Evolutionary conservation across 2,113 vertebrate genomes (phyloP).

Genomic region (Rissa tridactyla): DNA sequence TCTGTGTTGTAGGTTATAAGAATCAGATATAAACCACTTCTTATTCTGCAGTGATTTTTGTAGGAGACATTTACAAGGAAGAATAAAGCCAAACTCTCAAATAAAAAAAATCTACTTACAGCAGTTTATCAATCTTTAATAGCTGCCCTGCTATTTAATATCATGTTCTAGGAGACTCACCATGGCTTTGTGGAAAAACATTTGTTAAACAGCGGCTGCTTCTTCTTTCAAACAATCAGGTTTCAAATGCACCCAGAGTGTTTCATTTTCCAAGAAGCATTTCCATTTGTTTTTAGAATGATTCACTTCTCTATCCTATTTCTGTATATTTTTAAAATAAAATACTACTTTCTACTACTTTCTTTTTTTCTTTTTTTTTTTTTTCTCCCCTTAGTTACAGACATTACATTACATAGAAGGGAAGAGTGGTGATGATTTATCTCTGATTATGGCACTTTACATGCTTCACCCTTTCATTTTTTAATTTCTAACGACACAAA

Average conservation of each 20-base stretch:
- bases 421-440: neutral
- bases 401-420: neutral
- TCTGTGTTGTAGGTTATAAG: neutral
- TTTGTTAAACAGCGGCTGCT: slow-evolving; percentile 15
- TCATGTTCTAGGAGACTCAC: slow-evolving; percentile 5
- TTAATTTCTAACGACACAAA: neutral
- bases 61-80: slow-evolving; percentile 26
- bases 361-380: neutral
- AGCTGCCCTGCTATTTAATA: slow-evolving; percentile 41
- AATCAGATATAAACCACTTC: neutral
- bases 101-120: slow-evolving; percentile 1
- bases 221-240: neutral
- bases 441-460: neutral
- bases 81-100: slow-evolving; percentile 26
- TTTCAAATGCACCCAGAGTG: neutral
- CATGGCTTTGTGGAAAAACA: slow-evolving; percentile 16
- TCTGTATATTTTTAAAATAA: neutral
- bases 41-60: neutral
- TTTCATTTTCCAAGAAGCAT: slow-evolving; percentile 13
- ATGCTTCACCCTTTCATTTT: neutral
- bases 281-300: slow-evolving; percentile 4
- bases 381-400: neutral
- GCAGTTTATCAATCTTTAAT: slow-evolving; percentile 44
- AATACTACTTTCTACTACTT: neutral
- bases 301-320: slow-evolving; percentile 3